Percentiles rank a stretch among this genome's conserved stretches.
Conservation (phyloP, 2,888 invertebrate genomes). For the Chirona hameri region DNA sequence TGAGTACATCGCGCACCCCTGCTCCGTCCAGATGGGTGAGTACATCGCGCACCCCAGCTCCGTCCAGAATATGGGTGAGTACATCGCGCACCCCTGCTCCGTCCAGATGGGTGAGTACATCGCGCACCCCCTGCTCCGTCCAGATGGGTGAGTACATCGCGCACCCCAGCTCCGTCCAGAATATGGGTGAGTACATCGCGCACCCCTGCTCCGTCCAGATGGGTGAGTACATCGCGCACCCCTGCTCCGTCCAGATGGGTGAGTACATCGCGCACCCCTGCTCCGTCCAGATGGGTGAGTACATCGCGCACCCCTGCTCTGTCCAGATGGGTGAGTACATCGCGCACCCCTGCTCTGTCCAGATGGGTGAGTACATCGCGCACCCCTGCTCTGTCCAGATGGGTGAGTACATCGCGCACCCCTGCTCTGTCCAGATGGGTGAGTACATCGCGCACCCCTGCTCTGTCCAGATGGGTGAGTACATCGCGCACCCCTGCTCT, state of each 20-base stretch:
- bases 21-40: no score
- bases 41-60: slow-evolving; percentile 8
- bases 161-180: slow-evolving; percentile 8
- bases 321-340: slow-evolving; percentile 1
- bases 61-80: slow-evolving; percentile 13
- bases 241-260: no score
- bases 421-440: slow-evolving; percentile 1
- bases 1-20: neutral
- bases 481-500: slow-evolving; percentile 9
- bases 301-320: neutral
- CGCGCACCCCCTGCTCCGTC: neutral
- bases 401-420: neutral
- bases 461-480: neutral
- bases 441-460: neutral
- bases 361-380: neutral
- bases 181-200: neutral
- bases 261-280: slow-evolving; percentile 23
- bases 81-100: neutral
- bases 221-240: neutral
- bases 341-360: neutral
- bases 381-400: slow-evolving; percentile 25
- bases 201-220: neutral
- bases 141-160: neutral
- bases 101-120: slow-evolving; percentile 1
- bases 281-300: slow-evolving; percentile 4